Evolutionary conservation across 2,113 vertebrate genomes (phyloP).

Genomic region (Otus sunia): DNA sequence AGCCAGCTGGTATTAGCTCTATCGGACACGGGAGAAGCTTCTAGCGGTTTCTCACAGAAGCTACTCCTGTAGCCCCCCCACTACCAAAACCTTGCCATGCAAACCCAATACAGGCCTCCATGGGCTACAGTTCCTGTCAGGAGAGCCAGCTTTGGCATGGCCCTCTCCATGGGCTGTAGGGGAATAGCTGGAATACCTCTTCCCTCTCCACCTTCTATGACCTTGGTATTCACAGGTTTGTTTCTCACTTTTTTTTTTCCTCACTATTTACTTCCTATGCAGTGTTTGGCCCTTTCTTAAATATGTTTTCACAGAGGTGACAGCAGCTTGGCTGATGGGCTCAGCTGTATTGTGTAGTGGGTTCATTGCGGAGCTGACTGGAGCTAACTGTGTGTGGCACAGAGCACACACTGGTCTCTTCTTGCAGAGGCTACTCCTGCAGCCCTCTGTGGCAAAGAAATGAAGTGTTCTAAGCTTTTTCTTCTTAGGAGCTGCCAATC

Average conservation of each 20-base stretch:
- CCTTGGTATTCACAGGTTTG: not conserved
- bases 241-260: not conserved
- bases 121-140: not conserved
- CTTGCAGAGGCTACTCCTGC: not conserved
- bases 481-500: not conserved
- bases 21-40: not conserved
- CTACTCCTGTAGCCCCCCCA: not conserved
- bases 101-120: not conserved
- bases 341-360: not conserved
- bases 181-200: not conserved
- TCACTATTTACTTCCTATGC: not conserved
- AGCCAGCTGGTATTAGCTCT: not conserved
- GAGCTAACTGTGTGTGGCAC: not conserved
- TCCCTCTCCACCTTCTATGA: not conserved
- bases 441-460: not conserved
- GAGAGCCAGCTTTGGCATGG: fast-evolving
- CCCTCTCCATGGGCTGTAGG: not conserved
- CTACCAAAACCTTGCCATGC: not conserved
- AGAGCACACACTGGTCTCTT: not conserved
- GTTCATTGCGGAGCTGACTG: not conserved
- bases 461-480: not conserved
- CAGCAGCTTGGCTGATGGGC: not conserved
- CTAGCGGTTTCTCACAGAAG: not conserved
- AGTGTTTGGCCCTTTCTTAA: not conserved
- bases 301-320: not conserved